phyloP scores from a whole-genome alignment of 2,888 invertebrate species.

The Frankliniella fusca region DNA sequence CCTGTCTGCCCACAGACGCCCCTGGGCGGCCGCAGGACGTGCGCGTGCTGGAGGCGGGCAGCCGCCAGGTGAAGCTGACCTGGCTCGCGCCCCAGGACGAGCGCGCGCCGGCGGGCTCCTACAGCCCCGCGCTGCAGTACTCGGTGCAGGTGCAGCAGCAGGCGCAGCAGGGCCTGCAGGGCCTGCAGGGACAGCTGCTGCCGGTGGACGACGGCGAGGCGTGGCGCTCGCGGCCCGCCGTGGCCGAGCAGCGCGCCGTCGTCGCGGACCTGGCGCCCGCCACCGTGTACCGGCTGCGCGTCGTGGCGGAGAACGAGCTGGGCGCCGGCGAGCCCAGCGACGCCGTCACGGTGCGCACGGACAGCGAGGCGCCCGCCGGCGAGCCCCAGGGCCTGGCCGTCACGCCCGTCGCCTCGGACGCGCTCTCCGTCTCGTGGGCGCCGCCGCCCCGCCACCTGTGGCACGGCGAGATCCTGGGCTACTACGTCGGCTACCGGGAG shows the following conservation, averaged over 20 bases:
- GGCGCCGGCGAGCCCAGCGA: constrained; percentile 48
- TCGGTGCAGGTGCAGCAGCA: constrained; percentile 36
- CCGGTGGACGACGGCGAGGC: constrained; percentile 33
- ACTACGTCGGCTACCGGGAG: constrained; percentile 67
- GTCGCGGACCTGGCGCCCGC: constrained; percentile 47
- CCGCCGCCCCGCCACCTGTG: constrained; percentile 65
- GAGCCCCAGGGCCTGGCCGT: constrained; percentile 43
- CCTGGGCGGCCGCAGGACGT: constrained; percentile 48
- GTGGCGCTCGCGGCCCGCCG: constrained; percentile 39
- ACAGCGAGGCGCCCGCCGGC: constrained; percentile 50
- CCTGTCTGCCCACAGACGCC: constrained; percentile 42
- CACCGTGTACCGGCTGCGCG: constrained; percentile 46
- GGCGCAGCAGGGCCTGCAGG: constrained; percentile 46
- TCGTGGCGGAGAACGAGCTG: constrained; percentile 49
- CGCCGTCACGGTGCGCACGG: constrained; percentile 42
- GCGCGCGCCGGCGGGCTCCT: constrained; percentile 32
- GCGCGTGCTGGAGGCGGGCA: constrained; percentile 41
- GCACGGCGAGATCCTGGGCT: constrained; percentile 75
- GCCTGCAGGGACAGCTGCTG: no score
- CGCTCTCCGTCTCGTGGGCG: constrained; percentile 56
- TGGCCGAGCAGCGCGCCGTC: constrained; percentile 42
- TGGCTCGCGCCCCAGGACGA: constrained; percentile 48
- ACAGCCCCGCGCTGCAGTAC: constrained; percentile 45
- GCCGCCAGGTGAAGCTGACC: constrained; percentile 43
- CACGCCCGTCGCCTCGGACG: constrained; percentile 42